These are phyloP conservation scores for Nomada fucata DNA, from an alignment of 2,888 invertebrate genomes.

Conservation along the genomic window DNA sequence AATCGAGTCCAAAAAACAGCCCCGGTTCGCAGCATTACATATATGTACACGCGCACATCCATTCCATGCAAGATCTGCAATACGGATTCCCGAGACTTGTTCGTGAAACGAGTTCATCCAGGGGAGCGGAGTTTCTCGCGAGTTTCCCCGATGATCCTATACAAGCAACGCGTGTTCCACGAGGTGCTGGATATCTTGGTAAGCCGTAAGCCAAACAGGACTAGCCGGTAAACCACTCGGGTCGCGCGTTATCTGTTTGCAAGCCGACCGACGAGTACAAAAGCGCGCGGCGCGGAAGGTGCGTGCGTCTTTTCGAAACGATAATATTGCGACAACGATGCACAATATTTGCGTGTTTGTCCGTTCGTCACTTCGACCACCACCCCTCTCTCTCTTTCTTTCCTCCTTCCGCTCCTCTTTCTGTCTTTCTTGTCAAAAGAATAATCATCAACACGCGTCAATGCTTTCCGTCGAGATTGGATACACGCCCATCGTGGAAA, in stretches of 20 bases:
- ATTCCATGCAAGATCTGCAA: background rate
- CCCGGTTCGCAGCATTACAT: background rate
- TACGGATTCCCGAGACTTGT: conserved; percentile 24
- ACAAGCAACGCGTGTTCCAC: conserved; percentile 63
- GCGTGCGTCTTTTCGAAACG: conserved; percentile 67
- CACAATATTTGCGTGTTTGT: conserved; percentile 76
- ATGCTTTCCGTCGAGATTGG: background rate
- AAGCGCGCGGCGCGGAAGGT: conserved; percentile 45
- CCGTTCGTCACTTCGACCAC: conserved; percentile 37
- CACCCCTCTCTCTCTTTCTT: background rate
- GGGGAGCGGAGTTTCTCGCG: conserved; percentile 36
- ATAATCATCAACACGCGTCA: conserved; percentile 16
- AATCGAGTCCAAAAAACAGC: background rate
- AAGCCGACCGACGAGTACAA: conserved; percentile 50
- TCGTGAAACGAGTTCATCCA: conserved; percentile 43
- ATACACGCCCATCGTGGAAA: background rate
- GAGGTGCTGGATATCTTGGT: conserved; percentile 68
- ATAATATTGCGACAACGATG: conserved; percentile 77
- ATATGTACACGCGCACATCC: no score
- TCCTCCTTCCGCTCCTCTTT: background rate
- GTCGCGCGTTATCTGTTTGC: conserved; percentile 77
- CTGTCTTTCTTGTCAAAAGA: background rate
- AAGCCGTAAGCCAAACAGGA: conserved; percentile 76
- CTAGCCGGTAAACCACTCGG: conserved; percentile 74
- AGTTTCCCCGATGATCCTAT: conserved; percentile 67